Evolutionary conservation across 2,113 vertebrate species (phyloP).

Genomic region (Oncorhynchus kisutch): DNA sequence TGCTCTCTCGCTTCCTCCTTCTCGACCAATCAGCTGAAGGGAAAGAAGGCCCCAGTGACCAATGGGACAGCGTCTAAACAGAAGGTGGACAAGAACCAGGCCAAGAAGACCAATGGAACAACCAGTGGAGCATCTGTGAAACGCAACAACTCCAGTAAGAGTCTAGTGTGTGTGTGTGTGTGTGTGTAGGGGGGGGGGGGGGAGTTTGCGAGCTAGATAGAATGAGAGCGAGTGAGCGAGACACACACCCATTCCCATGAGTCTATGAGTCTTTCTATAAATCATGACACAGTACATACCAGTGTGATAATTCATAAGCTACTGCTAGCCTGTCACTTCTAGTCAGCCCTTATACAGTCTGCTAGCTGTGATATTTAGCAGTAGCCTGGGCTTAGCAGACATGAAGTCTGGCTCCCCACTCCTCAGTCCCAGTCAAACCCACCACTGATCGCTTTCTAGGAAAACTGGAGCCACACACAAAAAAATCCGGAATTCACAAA

Average conservation of each 20-base stretch:
- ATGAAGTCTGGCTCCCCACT: constrained; percentile 47
- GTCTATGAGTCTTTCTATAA: no score
- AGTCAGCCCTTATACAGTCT: no score
- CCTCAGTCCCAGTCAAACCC: constrained; percentile 29
- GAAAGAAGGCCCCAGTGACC: constrained; percentile 77
- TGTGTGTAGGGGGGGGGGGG: background rate
- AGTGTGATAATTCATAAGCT: no score
- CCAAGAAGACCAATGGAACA: constrained; percentile 76
- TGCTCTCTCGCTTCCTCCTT: constrained; percentile 25
- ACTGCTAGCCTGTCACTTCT: no score
- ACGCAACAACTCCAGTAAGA: constrained; percentile 83
- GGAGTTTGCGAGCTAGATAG: background rate
- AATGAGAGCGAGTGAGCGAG: background rate
- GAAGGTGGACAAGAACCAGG: constrained; percentile 79
- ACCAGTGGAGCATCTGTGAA: constrained; percentile 75
- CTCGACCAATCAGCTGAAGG: constrained; percentile 75
- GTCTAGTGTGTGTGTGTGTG: constrained; percentile 63
- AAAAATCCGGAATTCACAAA: constrained; percentile 62
- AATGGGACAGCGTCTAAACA: constrained; percentile 80
- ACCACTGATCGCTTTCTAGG: constrained; percentile 60
- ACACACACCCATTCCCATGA: background rate
- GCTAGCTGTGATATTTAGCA: no score
- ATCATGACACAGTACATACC: no score
- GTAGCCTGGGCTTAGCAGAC: constrained; percentile 44
- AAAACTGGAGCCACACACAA: constrained; percentile 51